Evolutionary conservation across 2,797 vertebrate species (phyloP).

Genomic region (Liparis tanakae): DNA sequence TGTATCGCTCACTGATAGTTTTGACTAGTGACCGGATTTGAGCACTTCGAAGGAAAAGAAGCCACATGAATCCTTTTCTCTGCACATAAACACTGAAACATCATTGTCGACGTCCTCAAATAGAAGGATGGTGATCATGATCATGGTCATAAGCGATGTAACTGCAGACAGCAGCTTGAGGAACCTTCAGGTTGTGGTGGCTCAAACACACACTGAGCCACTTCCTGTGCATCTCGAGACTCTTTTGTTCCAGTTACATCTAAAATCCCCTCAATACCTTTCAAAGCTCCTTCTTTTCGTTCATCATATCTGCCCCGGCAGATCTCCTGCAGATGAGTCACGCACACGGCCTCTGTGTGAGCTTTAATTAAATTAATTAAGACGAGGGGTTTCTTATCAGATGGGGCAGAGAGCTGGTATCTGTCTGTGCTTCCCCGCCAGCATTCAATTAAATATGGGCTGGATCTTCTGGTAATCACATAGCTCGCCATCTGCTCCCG

Average conservation of each 20-base stretch:
- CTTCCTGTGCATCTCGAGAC: constrained; percentile 22
- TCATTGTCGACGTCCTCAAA: constrained; percentile 52
- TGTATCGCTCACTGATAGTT: no score
- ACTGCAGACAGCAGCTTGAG: neutral
- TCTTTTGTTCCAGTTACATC: neutral
- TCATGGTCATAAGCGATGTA: constrained; percentile 28
- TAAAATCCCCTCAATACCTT: neutral
- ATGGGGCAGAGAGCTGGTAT: constrained; percentile 39
- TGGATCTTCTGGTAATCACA: constrained; percentile 46
- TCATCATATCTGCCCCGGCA: constrained; percentile 19
- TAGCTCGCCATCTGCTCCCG: constrained; percentile 35
- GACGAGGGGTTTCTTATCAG: constrained; percentile 51
- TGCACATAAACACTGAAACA: neutral
- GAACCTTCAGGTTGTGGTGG: no score
- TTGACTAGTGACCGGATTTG: constrained; percentile 12
- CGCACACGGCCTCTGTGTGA: constrained; percentile 26
- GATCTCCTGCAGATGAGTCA: constrained; percentile 31
- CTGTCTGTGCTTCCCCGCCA: constrained; percentile 42
- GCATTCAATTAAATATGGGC: constrained; percentile 44
- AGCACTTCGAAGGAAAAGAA: constrained; percentile 26
- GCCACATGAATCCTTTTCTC: rapidly evolving
- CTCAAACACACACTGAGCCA: constrained; percentile 1
- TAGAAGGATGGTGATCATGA: constrained; percentile 16
- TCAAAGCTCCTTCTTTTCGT: neutral
- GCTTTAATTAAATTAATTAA: constrained; percentile 58